These are phyloP conservation scores for Enteromius fasciolatus DNA, from an alignment of 2,797 vertebrate genomes.

Conservation along the genomic window DNA sequence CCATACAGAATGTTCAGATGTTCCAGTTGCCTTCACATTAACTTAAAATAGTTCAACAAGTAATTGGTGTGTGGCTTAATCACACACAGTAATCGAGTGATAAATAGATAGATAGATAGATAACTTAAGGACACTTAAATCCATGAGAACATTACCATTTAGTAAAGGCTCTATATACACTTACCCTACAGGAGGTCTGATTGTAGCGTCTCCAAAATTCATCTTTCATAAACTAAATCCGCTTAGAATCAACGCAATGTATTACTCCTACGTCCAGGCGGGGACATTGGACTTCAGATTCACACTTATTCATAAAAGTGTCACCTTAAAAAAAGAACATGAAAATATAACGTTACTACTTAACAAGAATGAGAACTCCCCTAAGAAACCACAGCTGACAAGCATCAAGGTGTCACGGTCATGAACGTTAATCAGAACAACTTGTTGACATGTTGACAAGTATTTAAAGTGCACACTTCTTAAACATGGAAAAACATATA, in stretches of 20 bases:
- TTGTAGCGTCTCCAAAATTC: slow-evolving; percentile 50
- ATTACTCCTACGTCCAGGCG: slow-evolving; percentile 7
- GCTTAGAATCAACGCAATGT: slow-evolving; percentile 25
- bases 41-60: not conserved
- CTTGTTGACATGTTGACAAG: not conserved
- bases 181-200: slow-evolving; percentile 50
- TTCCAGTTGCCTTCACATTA: not conserved
- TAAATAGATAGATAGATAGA: not conserved
- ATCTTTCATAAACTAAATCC: slow-evolving; percentile 38
- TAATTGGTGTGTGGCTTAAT: not conserved
- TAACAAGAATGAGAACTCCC: not conserved
- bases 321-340: slow-evolving; percentile 39
- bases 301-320: slow-evolving; percentile 54
- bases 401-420: not conserved
- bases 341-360: not conserved
- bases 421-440: not conserved
- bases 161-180: slow-evolving; percentile 37
- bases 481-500: not conserved
- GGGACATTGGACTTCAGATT: slow-evolving; percentile 48
- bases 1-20: not conserved
- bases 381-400: not conserved
- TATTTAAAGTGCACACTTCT: not conserved
- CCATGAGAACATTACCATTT: not conserved
- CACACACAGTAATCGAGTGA: not conserved
- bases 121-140: not conserved